Evolutionary conservation across 2,888 invertebrate species (phyloP).

Genomic region (Epirrhoe tristata): DNA sequence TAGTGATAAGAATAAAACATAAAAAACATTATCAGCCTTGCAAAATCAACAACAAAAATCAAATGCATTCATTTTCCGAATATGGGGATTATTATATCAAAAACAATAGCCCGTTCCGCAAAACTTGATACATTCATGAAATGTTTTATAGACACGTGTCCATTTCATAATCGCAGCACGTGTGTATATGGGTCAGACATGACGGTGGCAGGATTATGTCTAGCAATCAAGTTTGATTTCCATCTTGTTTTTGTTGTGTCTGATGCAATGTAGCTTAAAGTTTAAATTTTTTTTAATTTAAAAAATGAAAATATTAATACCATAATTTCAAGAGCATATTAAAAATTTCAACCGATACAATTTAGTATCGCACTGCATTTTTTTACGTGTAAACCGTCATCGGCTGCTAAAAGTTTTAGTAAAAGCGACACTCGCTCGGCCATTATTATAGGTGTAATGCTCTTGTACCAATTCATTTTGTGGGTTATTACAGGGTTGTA

Average conservation of each 20-base stretch:
- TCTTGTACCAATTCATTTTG: too few species aligned
- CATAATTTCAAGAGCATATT: too few species aligned
- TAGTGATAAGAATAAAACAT: too few species aligned
- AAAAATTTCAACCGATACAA: too few species aligned
- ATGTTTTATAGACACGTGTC: constrained; percentile 11
- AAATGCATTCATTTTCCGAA: background rate
- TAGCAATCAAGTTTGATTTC: background rate
- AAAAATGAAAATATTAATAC: too few species aligned
- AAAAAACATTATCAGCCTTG: background rate
- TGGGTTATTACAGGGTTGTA: too few species aligned
- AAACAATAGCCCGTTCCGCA: background rate
- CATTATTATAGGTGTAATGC: too few species aligned
- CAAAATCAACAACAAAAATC: background rate
- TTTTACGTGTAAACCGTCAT: too few species aligned
- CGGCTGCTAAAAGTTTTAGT: too few species aligned
- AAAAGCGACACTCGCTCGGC: too few species aligned
- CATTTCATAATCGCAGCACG: constrained; percentile 19
- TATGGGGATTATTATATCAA: background rate
- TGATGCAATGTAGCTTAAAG: background rate
- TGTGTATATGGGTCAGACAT: constrained; percentile 30
- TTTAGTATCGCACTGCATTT: too few species aligned
- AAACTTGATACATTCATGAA: constrained; percentile 6
- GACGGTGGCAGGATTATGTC: background rate
- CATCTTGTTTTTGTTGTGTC: background rate
- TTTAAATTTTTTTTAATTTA: too few species aligned